Percentiles rank a stretch among this genome's conserved stretches.
Evolutionary conservation across 2,113 vertebrate species (phyloP).

Genomic region (Ranitomeya imitator): DNA sequence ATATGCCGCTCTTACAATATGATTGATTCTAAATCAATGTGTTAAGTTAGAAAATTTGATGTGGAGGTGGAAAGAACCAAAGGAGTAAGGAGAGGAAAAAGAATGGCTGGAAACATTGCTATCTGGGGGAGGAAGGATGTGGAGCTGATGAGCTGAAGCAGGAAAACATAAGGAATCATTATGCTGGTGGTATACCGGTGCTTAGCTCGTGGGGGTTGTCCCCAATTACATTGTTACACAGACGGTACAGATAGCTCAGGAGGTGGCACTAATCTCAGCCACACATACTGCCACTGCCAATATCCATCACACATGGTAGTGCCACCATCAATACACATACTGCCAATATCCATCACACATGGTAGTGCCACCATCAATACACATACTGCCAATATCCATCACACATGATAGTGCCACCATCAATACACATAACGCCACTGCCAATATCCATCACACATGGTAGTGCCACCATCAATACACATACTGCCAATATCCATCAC

Average conservation of each 20-base stretch:
- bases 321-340: too few relatives aligned
- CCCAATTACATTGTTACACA: slow-evolving; percentile 4
- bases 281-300: background rate
- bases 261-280: background rate
- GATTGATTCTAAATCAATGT: background rate
- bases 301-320: too few relatives aligned
- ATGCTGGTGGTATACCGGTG: slow-evolving; percentile 54
- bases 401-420: too few relatives aligned
- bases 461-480: too few relatives aligned
- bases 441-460: too few relatives aligned
- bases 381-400: too few relatives aligned
- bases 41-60: background rate
- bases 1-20: background rate
- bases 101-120: slow-evolving; percentile 62
- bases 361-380: too few relatives aligned
- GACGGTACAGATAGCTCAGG: background rate
- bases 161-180: slow-evolving; percentile 64
- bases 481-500: too few relatives aligned
- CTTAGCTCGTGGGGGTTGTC: slow-evolving; percentile 3
- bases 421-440: too few relatives aligned
- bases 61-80: slow-evolving; percentile 46
- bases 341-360: too few relatives aligned
- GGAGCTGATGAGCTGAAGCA: slow-evolving; percentile 63
- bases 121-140: slow-evolving; percentile 69
- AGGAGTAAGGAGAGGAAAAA: slow-evolving; percentile 41